Evolutionary conservation across 2,113 vertebrate genomes (phyloP), one percentile per base, ranked within the genome.

Genomic region (Glaucomys volans): DNA sequence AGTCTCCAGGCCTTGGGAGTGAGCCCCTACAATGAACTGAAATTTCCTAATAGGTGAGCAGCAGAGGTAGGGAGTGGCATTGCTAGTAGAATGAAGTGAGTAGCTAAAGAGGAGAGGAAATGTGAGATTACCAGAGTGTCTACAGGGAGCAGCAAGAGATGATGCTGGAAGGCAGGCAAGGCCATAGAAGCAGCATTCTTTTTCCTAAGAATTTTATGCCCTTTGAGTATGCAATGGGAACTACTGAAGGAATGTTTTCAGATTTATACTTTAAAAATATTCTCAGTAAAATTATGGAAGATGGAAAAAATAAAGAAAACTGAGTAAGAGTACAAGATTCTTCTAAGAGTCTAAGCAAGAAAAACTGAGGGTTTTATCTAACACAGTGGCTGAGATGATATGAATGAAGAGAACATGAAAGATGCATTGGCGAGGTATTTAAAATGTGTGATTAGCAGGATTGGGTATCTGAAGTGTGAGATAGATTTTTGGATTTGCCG

Each of bases 261-360:
- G 24, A 74, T 75, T 52, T 89, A 64, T 47, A 91, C 4, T 44
- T 72, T 32, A 35, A 80, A 69, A 35, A 35, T 44, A 40, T 87
- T 79, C 32, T 90, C 26, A 69, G 80, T 91, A 42, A 81, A 93
- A 85, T 71, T 77, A 12, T 85, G 44, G 32, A 72, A 57, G 17
- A 35, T 64, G 18, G 1, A 44, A 89, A 22, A 26, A 16, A 94
- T 88, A 86, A 75, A 30, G 37, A 86, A 95, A 30, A 52, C 5
- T 75, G 17, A 92, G 67, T 20, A n/a, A 85, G 67, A 54, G 32
- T 42, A 24, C 10, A 74, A 82, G 20, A 11, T 20, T 86, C 22
- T 93, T 4, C 50, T 26, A 44, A 52, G 4, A 52, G 22, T 44
- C 11, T n/a, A n/a, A 42, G 14, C 10, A 35, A 76, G 74, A 79